Evolutionary conservation across 2,888 invertebrate species (phyloP), one percentile per base, ranked within the genome.

Genomic region (Torymus aiolomorphi): DNA sequence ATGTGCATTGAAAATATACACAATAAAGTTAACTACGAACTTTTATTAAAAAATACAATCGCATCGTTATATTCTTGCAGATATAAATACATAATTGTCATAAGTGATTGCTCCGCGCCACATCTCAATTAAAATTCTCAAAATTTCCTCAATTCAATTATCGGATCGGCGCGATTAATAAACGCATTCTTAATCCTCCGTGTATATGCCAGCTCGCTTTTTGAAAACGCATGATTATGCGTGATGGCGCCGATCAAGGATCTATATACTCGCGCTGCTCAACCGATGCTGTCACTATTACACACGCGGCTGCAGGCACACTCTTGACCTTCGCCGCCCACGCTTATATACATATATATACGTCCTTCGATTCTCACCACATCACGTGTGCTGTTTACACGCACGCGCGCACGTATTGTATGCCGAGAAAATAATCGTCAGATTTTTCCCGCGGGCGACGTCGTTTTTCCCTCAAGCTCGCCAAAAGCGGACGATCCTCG

Each of bases 301-400:
- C 42, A 42, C 42, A 74, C 65, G 70, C 74, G 65, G 63, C 63
- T 42, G 59, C 71, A 16, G 8, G 61, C 62, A 81, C 67, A 80
- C 75, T 76, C 75, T 69, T 75, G 76, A 81, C 81, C 81, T 81
- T 78, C 72, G 59, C 52, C 76, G 59, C 81, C 76, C 72, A 79
- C 81, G 2, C 20, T 20, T 20, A 1, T 20, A 24, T 2, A 10
- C 2, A 20, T 51, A n/a, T 20, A 20, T 20, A 20, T 20, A 8
- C 69, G 49, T 54, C 52, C 62, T 67, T 67, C 62, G 11, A 49
- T 63, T 71, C 42, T 42, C 42, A 8, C 8, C 66, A 20, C 62
- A 31, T 31, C 16, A 13, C 63, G 8, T 20, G 65, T 54, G 42
- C 62, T 61, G 49, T 54, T 20, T 16, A 51, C 12, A 24, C 2